Conservation (phyloP, 1,140 invertebrate genomes). For the Oryzaephilus surinamensis region DNA sequence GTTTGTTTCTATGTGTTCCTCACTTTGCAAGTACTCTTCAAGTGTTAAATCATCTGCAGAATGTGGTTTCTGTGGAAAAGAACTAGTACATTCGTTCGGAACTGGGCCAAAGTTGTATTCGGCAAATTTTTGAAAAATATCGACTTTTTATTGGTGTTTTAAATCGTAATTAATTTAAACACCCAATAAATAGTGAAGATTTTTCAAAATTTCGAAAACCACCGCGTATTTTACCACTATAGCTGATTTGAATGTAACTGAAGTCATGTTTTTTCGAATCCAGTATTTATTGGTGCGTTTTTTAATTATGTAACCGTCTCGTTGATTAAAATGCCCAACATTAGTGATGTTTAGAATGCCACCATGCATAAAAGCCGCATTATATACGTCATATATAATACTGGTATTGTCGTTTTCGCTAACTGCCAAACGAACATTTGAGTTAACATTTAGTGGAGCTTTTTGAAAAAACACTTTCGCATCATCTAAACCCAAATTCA, state of each 20-base stretch:
- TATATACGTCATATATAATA: conserved; percentile 13
- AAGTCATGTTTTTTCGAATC: conserved; percentile 13
- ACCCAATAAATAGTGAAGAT: too few relatives aligned
- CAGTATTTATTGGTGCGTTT: conserved; percentile 7
- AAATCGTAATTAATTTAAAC: too few relatives aligned
- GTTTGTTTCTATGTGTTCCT: conserved; percentile 43
- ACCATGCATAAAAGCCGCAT: conserved; percentile 13
- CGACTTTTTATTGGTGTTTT: too few relatives aligned
- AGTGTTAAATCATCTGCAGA: conserved; percentile 35
- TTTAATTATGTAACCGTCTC: conserved; percentile 1
- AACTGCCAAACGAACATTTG: conserved; percentile 11
- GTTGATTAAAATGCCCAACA: conserved; percentile 7
- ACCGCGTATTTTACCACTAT: conserved; percentile 15
- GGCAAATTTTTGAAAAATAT: too few relatives aligned
- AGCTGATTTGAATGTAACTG: conserved; percentile 9
- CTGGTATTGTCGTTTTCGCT: not conserved
- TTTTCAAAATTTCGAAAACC: too few relatives aligned
- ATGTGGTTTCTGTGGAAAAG: not conserved
- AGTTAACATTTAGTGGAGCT: conserved; percentile 10
- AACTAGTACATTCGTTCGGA: too few relatives aligned
- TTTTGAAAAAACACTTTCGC: conserved; percentile 1
- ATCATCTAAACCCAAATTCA: conserved; percentile 1
- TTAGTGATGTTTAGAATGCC: conserved; percentile 4
- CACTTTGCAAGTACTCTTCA: conserved; percentile 42
- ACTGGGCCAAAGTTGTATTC: too few relatives aligned